phyloP scores from a whole-genome alignment of 2,797 vertebrate species.

The Lepilemur ruficaudatus region DNA sequence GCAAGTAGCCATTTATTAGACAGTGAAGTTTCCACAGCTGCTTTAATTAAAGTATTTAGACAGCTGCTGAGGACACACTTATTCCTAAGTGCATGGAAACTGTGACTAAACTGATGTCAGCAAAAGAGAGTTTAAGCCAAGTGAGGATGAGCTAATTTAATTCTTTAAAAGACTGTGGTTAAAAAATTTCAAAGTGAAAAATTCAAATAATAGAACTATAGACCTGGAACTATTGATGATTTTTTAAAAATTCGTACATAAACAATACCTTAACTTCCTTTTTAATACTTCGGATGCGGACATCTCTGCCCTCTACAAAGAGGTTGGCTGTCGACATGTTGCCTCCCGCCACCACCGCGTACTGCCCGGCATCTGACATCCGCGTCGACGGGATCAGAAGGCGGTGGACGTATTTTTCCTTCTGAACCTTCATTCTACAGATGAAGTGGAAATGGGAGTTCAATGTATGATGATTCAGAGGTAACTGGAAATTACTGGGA shows the following conservation, averaged over 20 bases:
- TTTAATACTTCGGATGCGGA: constrained; percentile 85
- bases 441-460: constrained; percentile 48
- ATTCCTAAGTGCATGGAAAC: constrained; percentile 15
- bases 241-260: not conserved
- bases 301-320: constrained; percentile 94
- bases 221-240: not conserved
- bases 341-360: constrained; percentile 95
- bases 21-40: not conserved
- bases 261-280: constrained; percentile 86
- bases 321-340: constrained; percentile 94
- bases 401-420: constrained; percentile 94
- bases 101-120: not conserved
- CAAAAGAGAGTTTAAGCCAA: not conserved
- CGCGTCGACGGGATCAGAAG: constrained; percentile 93
- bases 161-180: not conserved
- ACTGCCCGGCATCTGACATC: constrained; percentile 95
- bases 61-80: not conserved
- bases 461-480: not conserved
- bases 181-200: not conserved
- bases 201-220: not conserved
- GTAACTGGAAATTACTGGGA: not conserved
- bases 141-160: not conserved
- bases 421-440: constrained; percentile 89
- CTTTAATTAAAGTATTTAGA: constrained; percentile 53
- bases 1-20: constrained; percentile 41